Evolutionary conservation across 2,113 vertebrate species (phyloP).

Genomic region (Progne subis): DNA sequence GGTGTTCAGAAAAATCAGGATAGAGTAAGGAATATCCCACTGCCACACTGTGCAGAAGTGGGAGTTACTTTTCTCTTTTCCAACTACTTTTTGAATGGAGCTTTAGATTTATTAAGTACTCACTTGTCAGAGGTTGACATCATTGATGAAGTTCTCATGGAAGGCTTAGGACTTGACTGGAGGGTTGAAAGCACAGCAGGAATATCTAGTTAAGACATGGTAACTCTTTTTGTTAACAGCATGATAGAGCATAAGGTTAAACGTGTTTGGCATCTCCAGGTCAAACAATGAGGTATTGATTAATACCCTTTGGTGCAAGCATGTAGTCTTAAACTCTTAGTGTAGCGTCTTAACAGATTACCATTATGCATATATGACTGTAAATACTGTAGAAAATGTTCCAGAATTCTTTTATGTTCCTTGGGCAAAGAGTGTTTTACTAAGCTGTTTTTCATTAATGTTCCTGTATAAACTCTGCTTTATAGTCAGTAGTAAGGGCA

Average conservation of each 20-base stretch:
- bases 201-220: neutral
- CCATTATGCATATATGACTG: neutral
- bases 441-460: neutral
- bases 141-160: neutral
- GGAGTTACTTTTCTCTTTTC: neutral
- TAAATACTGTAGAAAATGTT: neutral
- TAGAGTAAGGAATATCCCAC: neutral
- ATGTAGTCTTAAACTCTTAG: neutral
- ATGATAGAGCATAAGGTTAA: neutral
- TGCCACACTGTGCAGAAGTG: neutral
- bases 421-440: neutral
- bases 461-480: neutral
- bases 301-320: neutral
- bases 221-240: constrained; percentile 14
- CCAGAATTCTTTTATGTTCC: neutral
- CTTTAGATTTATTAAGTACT: neutral
- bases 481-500: neutral
- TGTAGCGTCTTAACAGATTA: neutral
- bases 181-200: neutral
- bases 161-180: neutral
- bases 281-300: neutral
- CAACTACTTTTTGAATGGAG: neutral
- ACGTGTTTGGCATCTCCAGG: neutral
- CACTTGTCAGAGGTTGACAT: neutral
- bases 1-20: neutral